Evolutionary conservation across 1,140 invertebrate species (phyloP).

Genomic region (Hormaphis cornu): DNA sequence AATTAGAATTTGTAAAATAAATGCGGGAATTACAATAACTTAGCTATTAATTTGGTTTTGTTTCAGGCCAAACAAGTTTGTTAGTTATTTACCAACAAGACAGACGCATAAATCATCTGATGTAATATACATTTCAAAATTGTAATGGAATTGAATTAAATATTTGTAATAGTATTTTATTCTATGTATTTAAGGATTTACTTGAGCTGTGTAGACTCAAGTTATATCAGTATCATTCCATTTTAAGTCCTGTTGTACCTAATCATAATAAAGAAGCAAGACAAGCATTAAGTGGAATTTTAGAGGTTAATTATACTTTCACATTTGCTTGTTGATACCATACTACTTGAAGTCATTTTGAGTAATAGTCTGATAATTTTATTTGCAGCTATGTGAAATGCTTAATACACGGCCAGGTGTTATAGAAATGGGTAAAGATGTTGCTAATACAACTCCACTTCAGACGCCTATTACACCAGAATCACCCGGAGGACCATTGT

Average conservation of each 20-base stretch:
- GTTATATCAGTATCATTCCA: background rate
- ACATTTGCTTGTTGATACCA: background rate
- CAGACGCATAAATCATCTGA: background rate
- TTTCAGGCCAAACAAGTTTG: background rate
- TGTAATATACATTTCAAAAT: background rate
- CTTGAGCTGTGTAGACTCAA: conserved; percentile 8
- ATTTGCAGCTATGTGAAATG: background rate
- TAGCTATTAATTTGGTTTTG: background rate
- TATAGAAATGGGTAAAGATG: conserved; percentile 26
- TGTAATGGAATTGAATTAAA: background rate
- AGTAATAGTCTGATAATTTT: background rate
- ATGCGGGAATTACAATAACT: background rate
- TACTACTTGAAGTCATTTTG: too few relatives aligned
- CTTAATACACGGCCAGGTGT: background rate
- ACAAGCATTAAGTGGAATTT: conserved; percentile 6
- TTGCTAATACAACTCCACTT: background rate
- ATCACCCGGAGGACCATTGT: background rate
- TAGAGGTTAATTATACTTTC: background rate
- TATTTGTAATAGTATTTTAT: background rate
- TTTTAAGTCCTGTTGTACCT: conserved; percentile 11
- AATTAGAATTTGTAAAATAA: too few relatives aligned
- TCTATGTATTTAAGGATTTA: background rate
- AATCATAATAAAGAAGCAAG: background rate
- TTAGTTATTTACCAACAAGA: background rate
- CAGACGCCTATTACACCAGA: background rate